Conservation (phyloP, 2,113 vertebrate genomes). For the Siphamia tubifer region DNA sequence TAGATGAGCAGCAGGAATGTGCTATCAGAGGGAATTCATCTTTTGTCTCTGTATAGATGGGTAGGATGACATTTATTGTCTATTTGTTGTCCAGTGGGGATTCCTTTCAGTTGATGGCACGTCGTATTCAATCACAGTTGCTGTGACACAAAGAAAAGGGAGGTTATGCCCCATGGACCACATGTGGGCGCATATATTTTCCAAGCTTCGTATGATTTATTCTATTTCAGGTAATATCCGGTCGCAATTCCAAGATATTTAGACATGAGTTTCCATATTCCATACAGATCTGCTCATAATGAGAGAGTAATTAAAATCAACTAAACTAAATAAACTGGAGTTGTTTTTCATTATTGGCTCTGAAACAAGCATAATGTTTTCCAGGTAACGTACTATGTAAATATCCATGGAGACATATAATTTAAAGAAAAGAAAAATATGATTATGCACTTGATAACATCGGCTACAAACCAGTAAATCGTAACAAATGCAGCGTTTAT, state of each 20-base stretch:
- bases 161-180: slow-evolving; percentile 16
- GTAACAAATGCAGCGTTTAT: neutral
- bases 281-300: neutral
- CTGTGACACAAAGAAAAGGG: slow-evolving; percentile 12
- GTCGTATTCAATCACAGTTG: slow-evolving; percentile 35
- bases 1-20: neutral
- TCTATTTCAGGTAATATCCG: neutral
- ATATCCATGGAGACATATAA: neutral
- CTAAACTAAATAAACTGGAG: neutral
- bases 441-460: neutral
- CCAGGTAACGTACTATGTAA: neutral
- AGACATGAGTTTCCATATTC: neutral
- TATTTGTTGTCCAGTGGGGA: slow-evolving; percentile 29
- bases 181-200: slow-evolving; percentile 28
- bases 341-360: neutral
- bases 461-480: neutral
- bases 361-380: neutral
- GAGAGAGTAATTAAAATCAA: neutral
- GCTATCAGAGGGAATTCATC: neutral
- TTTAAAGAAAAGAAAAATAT: neutral
- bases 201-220: slow-evolving; percentile 8
- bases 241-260: neutral
- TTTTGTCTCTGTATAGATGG: slow-evolving; percentile 22
- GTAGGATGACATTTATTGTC: slow-evolving; percentile 35
- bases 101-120: slow-evolving; percentile 32